Evolutionary conservation across 2,113 vertebrate genomes (phyloP).

Genomic region (Salvelinus sp.): DNA sequence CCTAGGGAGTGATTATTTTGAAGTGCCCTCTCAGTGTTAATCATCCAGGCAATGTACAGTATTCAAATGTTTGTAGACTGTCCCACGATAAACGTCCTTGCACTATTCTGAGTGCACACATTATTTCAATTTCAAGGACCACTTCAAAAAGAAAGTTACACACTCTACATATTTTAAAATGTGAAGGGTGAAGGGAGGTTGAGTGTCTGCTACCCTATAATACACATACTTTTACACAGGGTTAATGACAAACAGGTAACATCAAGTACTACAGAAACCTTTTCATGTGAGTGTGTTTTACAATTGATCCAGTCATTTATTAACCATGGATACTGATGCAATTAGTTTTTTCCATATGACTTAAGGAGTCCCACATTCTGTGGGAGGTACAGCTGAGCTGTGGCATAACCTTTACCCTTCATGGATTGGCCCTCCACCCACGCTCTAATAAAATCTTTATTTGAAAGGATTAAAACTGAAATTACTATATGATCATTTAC

Average conservation of each 20-base stretch:
- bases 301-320: slow-evolving; percentile 41
- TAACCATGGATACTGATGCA: slow-evolving; percentile 34
- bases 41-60: too few relatives aligned
- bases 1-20: too few relatives aligned
- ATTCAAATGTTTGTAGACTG: too few relatives aligned
- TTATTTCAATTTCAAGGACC: too few relatives aligned
- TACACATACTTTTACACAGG: too few relatives aligned
- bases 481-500: neutral
- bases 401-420: neutral
- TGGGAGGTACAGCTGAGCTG: neutral
- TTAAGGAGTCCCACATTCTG: neutral
- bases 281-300: slow-evolving; percentile 9
- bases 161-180: too few relatives aligned
- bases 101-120: too few relatives aligned
- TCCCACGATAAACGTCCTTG: too few relatives aligned
- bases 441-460: neutral
- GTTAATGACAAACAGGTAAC: neutral
- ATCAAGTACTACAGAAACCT: neutral
- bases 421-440: neutral
- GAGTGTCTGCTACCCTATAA: too few relatives aligned
- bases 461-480: neutral
- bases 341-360: slow-evolving; percentile 2
- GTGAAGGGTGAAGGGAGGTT: too few relatives aligned
- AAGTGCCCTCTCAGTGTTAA: too few relatives aligned
- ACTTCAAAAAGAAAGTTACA: too few relatives aligned